These are phyloP conservation scores for Paradisaea rubra DNA, from an alignment of 2,113 vertebrate species.

Conservation along the genomic window DNA sequence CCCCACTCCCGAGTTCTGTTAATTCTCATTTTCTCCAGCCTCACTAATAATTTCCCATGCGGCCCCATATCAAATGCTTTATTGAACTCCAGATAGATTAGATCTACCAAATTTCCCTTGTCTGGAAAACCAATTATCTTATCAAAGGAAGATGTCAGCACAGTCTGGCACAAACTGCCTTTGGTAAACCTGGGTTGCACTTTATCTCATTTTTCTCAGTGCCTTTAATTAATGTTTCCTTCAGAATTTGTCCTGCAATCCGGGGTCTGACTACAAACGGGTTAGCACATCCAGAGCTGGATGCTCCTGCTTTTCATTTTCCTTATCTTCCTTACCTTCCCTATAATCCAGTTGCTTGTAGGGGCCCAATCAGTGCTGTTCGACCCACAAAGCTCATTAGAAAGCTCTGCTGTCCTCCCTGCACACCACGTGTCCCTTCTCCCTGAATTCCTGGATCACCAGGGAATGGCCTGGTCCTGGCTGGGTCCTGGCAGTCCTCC, in stretches of 20 bases:
- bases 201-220: constrained; percentile 50
- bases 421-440: background rate
- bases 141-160: constrained; percentile 61
- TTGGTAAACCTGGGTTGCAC: constrained; percentile 47
- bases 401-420: background rate
- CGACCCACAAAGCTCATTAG: background rate
- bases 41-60: constrained; percentile 47
- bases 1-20: background rate
- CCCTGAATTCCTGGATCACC: background rate
- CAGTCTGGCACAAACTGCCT: constrained; percentile 50
- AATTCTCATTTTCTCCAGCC: constrained; percentile 46
- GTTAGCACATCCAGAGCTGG: background rate
- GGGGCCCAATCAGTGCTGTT: background rate
- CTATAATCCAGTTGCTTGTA: background rate
- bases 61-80: constrained; percentile 58
- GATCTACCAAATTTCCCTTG: constrained; percentile 59
- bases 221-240: constrained; percentile 55
- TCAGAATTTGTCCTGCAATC: constrained; percentile 6
- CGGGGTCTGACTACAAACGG: background rate
- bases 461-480: background rate
- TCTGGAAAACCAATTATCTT: constrained; percentile 66
- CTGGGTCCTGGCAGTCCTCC: background rate
- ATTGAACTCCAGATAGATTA: constrained; percentile 60
- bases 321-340: background rate
- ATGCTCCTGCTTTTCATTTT: background rate